Evolutionary conservation across 2,113 vertebrate genomes (phyloP).

Genomic region (Acanthochromis polyacanthus): DNA sequence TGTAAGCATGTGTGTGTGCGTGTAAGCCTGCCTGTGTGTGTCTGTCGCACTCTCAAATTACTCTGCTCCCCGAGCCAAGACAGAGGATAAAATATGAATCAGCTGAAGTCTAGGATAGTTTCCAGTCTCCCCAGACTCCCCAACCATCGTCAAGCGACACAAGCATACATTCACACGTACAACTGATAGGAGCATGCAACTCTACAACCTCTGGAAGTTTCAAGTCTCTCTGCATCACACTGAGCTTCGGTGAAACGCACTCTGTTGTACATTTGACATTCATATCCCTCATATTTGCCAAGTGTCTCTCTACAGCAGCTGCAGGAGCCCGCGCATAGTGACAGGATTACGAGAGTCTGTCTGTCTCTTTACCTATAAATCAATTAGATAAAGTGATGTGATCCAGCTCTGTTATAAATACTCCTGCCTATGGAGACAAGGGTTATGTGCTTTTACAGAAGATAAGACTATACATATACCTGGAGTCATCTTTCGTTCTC

Average conservation of each 20-base stretch:
- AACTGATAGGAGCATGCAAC: slow-evolving; percentile 22
- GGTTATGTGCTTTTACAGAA: slow-evolving; percentile 36
- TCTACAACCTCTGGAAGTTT: slow-evolving; percentile 53
- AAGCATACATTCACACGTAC: slow-evolving; percentile 31
- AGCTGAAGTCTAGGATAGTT: slow-evolving; percentile 78
- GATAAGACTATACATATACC: slow-evolving; percentile 31
- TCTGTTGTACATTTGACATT: slow-evolving; percentile 58
- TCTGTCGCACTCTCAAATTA: slow-evolving; percentile 75
- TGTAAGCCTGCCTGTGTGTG: slow-evolving; percentile 32
- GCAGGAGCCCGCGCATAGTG: slow-evolving; percentile 46
- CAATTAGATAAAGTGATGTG: slow-evolving; percentile 70
- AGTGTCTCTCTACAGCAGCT: slow-evolving; percentile 59
- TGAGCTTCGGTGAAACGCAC: slow-evolving; percentile 65
- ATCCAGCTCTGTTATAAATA: slow-evolving; percentile 54
- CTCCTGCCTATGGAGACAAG: slow-evolving; percentile 40
- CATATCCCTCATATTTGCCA: slow-evolving; percentile 66
- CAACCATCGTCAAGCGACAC: slow-evolving; percentile 51
- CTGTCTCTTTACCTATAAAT: slow-evolving; percentile 66
- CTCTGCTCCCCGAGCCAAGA: slow-evolving; percentile 76
- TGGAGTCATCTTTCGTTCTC: slow-evolving; percentile 22
- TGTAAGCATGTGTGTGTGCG: slow-evolving; percentile 24
- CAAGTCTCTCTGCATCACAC: slow-evolving; percentile 50
- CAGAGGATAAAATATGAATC: slow-evolving; percentile 81
- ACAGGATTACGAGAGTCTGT: slow-evolving; percentile 61
- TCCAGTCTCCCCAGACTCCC: slow-evolving; percentile 71